phyloP scores from a whole-genome alignment of 1,140 invertebrate genomes.

The Halyomorpha halys region DNA sequence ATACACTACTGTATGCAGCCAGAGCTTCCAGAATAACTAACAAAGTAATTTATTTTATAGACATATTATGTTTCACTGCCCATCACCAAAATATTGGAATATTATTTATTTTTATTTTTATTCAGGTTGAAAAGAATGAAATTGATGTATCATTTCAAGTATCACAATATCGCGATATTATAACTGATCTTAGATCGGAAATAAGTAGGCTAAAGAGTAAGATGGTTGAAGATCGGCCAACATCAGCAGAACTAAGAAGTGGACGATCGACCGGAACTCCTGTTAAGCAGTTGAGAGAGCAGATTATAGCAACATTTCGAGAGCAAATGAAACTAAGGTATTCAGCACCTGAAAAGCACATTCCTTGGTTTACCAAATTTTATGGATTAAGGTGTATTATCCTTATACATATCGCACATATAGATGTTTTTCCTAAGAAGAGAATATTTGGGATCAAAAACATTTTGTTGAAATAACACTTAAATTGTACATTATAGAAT shows the following conservation, averaged over 20 bases:
- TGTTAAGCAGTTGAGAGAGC: constrained; percentile 62
- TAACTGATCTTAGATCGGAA: constrained; percentile 71
- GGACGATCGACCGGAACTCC: constrained; percentile 37
- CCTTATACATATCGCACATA: too few relatives aligned
- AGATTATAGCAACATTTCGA: constrained; percentile 76
- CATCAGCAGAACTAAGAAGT: constrained; percentile 37
- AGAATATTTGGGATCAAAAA: too few relatives aligned
- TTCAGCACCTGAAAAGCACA: too few relatives aligned
- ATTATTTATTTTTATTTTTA: constrained; percentile 18
- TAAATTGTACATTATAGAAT: too few relatives aligned
- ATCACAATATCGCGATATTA: constrained; percentile 68
- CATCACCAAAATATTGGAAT: neutral
- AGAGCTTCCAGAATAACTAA: constrained; percentile 79
- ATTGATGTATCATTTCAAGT: constrained; percentile 73
- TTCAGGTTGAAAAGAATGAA: constrained; percentile 60
- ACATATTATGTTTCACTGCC: neutral
- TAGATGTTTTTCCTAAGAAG: too few relatives aligned
- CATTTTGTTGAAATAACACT: too few relatives aligned
- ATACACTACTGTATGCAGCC: constrained; percentile 88
- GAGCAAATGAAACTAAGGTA: constrained; percentile 80
- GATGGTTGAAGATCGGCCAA: constrained; percentile 58
- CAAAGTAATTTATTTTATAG: neutral
- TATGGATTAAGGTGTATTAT: too few relatives aligned
- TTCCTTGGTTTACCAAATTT: too few relatives aligned
- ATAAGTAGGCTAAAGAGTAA: constrained; percentile 69